Base-by-base conservation (phyloP, 2,113 vertebrate genomes). In the Chaetodon auriga region DNA sequence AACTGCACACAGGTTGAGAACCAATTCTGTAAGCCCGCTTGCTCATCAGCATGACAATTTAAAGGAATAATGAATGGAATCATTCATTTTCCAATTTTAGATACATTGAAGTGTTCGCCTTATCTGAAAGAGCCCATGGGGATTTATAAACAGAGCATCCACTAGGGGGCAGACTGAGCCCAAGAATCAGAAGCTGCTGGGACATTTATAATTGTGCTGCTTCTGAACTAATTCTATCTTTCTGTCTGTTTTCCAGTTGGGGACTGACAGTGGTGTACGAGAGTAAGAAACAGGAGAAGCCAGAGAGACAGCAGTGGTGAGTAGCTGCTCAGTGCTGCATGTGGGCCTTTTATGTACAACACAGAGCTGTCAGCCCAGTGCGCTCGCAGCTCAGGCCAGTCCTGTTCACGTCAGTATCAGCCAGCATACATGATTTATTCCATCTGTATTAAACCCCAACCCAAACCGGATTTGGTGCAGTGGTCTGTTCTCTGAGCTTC, bases 231-330 rank as follows among this genome's bases (percentile, higher is more conserved):
- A n/a, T 16, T 68, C 60, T 15, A 7, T 81, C 6, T 78, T 58
- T 85, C 43, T 80, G 9, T 84, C 60, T 66, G 16, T 78, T 46
- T 46, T 91, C 16, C 70, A 99, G 98, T 75, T 99, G 97, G 97
- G 97, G 97, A 46, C 95, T 99, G 71, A 99, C 97, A 0, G 95
- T 99, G 61, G 89, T 99, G 38, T 96, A 94, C 0, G 96, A 97
- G 72, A 97, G 95, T 0, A 97, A 97, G 89, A 98, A 96, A 87
- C 96, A 96, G 0, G 98, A 99, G 89, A 97, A 96, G 75, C 94
- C 96, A 0, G 97, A 99, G 90, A 97, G 86, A 58, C 97, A 98
- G 83, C 97, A 98, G 62, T 99, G 97, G 98, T 99, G 89, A 97
- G 97, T 87, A 65, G 4, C 25, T 71, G 35, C 55, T 41, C 14